phyloP scores from a whole-genome alignment of 2,797 vertebrate species.

The Meriones psammophilus region DNA sequence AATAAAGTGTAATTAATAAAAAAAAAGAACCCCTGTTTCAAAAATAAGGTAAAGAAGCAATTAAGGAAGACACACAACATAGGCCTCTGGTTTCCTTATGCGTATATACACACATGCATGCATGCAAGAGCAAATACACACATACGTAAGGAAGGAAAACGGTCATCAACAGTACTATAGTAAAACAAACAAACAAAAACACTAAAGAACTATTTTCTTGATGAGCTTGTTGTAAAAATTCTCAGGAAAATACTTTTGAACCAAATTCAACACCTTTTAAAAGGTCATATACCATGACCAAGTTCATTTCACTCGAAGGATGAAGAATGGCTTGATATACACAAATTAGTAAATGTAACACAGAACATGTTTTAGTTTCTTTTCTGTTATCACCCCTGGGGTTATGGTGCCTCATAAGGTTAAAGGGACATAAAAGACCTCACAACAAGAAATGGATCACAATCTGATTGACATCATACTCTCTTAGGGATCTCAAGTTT shows the following conservation, averaged over 20 bases:
- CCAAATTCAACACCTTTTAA: neutral
- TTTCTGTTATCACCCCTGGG: neutral
- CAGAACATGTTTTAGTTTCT: neutral
- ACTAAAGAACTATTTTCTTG: neutral
- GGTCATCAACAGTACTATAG: neutral
- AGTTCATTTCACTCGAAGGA: neutral
- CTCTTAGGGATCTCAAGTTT: neutral
- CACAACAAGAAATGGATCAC: too few species aligned
- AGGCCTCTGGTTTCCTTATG: neutral
- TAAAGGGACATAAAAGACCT: neutral
- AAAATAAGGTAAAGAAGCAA: neutral
- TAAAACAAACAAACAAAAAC: neutral
- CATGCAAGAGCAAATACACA: neutral
- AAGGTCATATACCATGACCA: neutral
- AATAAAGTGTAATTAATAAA: too few species aligned
- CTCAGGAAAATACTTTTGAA: neutral
- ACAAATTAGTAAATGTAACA: neutral
- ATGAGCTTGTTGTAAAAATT: neutral
- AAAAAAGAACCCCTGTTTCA: neutral
- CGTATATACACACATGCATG: neutral
- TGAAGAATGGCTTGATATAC: neutral
- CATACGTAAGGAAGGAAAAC: neutral
- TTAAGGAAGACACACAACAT: neutral
- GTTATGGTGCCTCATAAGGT: neutral
- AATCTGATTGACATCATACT: neutral